Base-by-base conservation (phyloP, 2,113 vertebrate genomes). In the Atherinomorus stipes region DNA sequence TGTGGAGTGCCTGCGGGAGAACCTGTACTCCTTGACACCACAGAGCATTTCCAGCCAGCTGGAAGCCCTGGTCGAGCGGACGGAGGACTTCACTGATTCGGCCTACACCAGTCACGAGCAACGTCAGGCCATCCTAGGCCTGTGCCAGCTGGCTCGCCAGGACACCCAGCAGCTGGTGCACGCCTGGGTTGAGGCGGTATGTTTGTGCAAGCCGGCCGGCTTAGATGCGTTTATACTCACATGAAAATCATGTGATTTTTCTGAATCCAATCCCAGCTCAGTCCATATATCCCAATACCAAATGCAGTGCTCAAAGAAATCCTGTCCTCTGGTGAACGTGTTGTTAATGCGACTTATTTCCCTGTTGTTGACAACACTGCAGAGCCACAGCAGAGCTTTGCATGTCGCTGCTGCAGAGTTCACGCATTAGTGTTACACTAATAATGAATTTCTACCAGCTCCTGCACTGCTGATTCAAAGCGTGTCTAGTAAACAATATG, bases 21-120 rank as follows among this genome's bases (percentile, higher is more conserved):
- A 96, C 84, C 93, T 96, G 81, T 94, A 94, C 91, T 92, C 94
- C 71, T 86, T 94, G 62, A 92, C 95, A 1, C 96, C 95, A 74
- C 96, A 97, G 88, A 94, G 91, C 76, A 85, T 99, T 76, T 91
- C 90, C 1, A 85, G 92, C 12, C 94, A 95, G 84, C 84, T 99
- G 88, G 97, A 98, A 84, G 89, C 91, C 57, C 91, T 98, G 84
- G 88, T 98, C 81, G 98, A 99, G 89, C 95, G 95, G 65, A 98
- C 94, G 0, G 97, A 99, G 87, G 97, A 98, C 87, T 99, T 99
- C 89, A 99, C 98, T 0, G 98, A 99, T 81, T 99, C 97, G 54
- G 95, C 98, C 53, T 99, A 98, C 91, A 99, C 97, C 88, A 96
- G 95, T 87, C 98, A 99, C 11, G 97, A 98, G 90, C 96, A 96